phyloP scores from a whole-genome alignment of 2,888 invertebrate species.

The Agrotis ipsilon region DNA sequence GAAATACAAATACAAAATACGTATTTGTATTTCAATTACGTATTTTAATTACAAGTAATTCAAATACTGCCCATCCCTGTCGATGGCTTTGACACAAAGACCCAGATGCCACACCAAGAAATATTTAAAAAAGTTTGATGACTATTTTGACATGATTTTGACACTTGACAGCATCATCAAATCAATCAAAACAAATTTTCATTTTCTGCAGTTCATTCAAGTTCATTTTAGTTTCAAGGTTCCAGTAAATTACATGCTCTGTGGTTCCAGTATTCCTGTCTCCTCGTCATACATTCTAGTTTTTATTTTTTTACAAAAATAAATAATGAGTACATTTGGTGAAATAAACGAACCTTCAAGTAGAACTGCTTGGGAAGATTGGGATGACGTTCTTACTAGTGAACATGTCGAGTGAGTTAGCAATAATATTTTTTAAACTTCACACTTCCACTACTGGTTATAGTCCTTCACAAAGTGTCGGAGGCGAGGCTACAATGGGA shows the following conservation, averaged over 20 bases:
- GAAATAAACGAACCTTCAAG: conserved; percentile 85
- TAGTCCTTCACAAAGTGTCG: neutral
- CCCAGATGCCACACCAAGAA: no score
- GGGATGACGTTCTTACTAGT: conserved; percentile 79
- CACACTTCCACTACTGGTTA: no score
- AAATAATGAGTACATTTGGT: conserved; percentile 81
- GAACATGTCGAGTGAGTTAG: conserved; percentile 69
- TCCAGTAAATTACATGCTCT: no score
- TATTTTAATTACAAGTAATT: conserved; percentile 69
- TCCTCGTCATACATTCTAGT: no score
- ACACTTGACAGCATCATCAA: no score
- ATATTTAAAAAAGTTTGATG: no score
- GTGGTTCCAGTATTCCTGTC: no score
- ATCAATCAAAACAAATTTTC: no score
- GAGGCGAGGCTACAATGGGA: no score
- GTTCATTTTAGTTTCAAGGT: conserved; percentile 44
- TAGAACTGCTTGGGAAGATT: conserved; percentile 86
- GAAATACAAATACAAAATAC: no score
- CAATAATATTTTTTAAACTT: neutral
- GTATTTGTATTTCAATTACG: conserved; percentile 68
- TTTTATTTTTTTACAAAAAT: neutral
- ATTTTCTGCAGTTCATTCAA: no score
- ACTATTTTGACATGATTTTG: neutral
- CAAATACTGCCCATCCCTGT: conserved; percentile 55
- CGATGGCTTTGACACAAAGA: no score